Conservation (phyloP, 2,797 vertebrate genomes). For the Glyptemys insculpta region DNA sequence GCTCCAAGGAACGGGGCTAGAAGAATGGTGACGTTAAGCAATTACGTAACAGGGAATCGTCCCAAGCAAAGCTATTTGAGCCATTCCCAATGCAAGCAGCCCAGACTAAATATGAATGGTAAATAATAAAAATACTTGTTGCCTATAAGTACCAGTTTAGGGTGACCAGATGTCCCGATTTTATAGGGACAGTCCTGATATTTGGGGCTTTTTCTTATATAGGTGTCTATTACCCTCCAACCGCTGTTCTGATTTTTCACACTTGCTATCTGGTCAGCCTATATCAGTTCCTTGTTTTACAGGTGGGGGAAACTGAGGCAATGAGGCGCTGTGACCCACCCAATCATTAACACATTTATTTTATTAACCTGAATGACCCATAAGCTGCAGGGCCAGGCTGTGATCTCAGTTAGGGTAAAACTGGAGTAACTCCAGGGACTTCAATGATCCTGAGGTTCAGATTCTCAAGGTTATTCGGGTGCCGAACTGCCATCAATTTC, state of each 20-base stretch:
- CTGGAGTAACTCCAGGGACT: neutral
- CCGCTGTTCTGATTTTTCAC: no score
- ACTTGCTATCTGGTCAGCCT: no score
- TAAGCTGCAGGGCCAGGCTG: neutral
- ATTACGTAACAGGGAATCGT: neutral
- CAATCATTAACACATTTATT: neutral
- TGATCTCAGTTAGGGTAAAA: neutral
- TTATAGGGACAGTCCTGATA: no score
- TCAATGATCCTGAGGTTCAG: neutral
- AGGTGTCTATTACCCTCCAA: no score
- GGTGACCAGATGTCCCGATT: no score
- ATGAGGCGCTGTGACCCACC: neutral
- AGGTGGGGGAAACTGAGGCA: neutral
- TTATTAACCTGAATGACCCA: neutral
- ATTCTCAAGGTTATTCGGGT: neutral
- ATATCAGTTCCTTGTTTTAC: neutral
- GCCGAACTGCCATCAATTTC: neutral
- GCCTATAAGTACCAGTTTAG: neutral
- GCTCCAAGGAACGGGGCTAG: neutral
- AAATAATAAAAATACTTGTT: neutral
- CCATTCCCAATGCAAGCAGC: neutral
- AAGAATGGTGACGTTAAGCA: neutral
- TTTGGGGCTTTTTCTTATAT: no score
- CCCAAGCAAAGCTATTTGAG: neutral
- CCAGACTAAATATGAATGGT: neutral